phyloP scores from a whole-genome alignment of 2,113 vertebrate genomes.

The Steatornis caripensis region DNA sequence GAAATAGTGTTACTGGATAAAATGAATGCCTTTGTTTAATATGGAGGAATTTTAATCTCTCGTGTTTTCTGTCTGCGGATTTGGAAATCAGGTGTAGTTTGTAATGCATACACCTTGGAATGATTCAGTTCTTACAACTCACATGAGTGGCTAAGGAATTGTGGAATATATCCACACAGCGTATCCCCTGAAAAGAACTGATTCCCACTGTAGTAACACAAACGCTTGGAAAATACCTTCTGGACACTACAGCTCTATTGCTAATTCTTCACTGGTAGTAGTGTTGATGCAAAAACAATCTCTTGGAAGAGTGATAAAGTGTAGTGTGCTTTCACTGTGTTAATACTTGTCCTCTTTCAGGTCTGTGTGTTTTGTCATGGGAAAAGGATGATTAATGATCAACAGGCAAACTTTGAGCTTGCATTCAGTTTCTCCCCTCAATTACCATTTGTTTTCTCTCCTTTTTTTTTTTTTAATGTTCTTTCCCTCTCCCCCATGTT shows the following conservation, averaged over 20 bases:
- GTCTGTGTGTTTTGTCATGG: neutral
- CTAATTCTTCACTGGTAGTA: neutral
- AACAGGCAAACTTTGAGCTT: neutral
- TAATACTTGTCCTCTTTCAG: neutral
- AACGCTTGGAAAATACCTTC: neutral
- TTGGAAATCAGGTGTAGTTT: slow-evolving; percentile 11
- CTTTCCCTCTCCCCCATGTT: neutral
- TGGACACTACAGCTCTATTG: neutral
- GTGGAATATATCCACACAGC: neutral
- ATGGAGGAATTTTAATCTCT: slow-evolving; percentile 35
- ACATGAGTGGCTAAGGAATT: neutral
- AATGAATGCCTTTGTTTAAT: slow-evolving; percentile 35
- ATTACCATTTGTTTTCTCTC: neutral
- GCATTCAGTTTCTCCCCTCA: neutral
- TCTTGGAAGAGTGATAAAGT: neutral
- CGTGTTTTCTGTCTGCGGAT: slow-evolving; percentile 20
- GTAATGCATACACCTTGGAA: neutral
- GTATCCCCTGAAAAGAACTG: neutral
- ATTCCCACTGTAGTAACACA: neutral
- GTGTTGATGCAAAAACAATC: neutral
- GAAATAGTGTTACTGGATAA: slow-evolving; percentile 17
- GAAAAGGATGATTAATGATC: neutral
- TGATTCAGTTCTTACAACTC: neutral
- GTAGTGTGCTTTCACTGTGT: neutral
- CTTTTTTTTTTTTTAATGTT: neutral